Evolutionary conservation across 2,888 invertebrate genomes (phyloP).

Genomic region (Omphaloscelis lunosa): DNA sequence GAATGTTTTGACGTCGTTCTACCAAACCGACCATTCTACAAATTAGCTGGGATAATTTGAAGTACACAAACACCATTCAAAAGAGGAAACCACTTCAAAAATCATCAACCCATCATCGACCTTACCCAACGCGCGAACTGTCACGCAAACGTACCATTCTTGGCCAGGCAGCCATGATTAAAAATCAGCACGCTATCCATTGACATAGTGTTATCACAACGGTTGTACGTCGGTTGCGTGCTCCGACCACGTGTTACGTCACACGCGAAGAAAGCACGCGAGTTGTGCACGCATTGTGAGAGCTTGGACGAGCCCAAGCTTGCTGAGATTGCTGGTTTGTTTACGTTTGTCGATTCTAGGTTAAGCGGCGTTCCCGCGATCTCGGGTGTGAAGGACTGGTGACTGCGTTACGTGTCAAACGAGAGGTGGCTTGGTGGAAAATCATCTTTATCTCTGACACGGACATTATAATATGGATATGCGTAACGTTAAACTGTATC

Average conservation of each 20-base stretch:
- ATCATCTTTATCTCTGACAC: not conserved
- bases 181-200: slow-evolving; percentile 88
- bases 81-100: slow-evolving; percentile 42
- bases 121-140: slow-evolving; percentile 71
- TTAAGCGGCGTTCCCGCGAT: slow-evolving; percentile 31
- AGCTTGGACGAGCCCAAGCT: slow-evolving; percentile 65
- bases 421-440: not conserved
- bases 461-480: not conserved
- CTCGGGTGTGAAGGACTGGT: slow-evolving; percentile 7
- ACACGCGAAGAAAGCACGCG: slow-evolving; percentile 82
- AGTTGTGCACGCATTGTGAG: slow-evolving; percentile 75
- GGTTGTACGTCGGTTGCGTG: slow-evolving; percentile 82
- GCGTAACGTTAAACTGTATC: not conserved
- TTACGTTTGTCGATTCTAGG: slow-evolving; percentile 59
- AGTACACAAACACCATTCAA: not conserved
- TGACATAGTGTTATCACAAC: slow-evolving; percentile 83
- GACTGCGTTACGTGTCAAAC: not conserved
- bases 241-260: slow-evolving; percentile 81
- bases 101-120: slow-evolving; percentile 68
- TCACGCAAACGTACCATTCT: slow-evolving; percentile 83
- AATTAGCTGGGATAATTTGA: not conserved
- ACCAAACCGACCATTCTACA: not conserved
- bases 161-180: slow-evolving; percentile 77
- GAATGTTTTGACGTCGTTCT: not conserved
- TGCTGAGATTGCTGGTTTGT: slow-evolving; percentile 62